These are phyloP conservation scores for Pemphredon lugubris DNA, from an alignment of 2,888 invertebrate genomes.

Conservation along the genomic window DNA sequence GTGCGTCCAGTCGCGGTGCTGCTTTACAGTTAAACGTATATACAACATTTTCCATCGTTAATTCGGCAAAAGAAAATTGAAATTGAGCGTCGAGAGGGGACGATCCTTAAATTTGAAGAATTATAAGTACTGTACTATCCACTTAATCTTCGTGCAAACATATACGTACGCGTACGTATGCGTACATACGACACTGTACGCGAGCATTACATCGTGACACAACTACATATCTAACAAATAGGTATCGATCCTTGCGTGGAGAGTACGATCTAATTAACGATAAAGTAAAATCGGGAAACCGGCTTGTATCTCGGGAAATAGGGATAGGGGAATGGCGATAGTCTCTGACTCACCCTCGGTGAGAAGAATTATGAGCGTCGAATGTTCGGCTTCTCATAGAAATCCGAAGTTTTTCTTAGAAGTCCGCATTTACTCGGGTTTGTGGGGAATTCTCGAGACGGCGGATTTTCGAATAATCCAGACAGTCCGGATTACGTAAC, in stretches of 20 bases:
- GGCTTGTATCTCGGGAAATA: constrained; percentile 43
- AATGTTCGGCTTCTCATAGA: constrained; percentile 49
- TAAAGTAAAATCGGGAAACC: constrained; percentile 53
- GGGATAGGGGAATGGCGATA: constrained; percentile 44
- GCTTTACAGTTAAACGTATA: too few species aligned
- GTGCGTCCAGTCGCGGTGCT: too few species aligned
- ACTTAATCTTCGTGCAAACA: too few species aligned
- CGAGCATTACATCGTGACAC: too few species aligned
- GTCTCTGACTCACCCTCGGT: constrained; percentile 62
- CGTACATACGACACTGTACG: too few species aligned
- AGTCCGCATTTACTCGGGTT: constrained; percentile 33
- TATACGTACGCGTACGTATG: too few species aligned
- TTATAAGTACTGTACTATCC: too few species aligned
- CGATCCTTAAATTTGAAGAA: too few species aligned
- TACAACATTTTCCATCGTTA: too few species aligned
- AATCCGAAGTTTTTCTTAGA: constrained; percentile 50
- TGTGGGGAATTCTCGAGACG: constrained; percentile 15
- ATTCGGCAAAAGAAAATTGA: too few species aligned
- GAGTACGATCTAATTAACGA: constrained; percentile 49
- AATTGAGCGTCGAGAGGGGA: too few species aligned
- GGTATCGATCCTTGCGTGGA: constrained; percentile 40
- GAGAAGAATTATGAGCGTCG: constrained; percentile 55
- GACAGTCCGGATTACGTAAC: constrained; percentile 30
- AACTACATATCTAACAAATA: constrained; percentile 39
- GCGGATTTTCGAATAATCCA: constrained; percentile 8